Conservation (phyloP, 92 coral and sea anemone genomes). For the Chrysogorgia sp. region DNA sequence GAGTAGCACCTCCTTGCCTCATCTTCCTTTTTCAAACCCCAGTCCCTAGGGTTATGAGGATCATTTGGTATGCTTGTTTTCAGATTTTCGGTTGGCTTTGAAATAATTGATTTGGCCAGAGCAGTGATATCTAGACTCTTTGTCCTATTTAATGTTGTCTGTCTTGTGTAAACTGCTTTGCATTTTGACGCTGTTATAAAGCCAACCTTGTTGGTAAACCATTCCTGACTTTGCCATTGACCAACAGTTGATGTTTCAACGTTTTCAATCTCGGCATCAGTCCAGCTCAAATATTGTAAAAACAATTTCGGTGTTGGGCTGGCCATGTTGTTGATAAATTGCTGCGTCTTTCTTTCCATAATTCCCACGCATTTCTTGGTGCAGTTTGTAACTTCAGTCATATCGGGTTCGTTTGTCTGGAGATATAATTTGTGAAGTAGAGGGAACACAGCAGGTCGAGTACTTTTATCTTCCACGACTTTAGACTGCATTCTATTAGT, state of each 20-base stretch:
- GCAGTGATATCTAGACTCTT: neutral
- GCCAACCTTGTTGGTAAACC: conserved; percentile 67
- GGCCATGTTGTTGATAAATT: neutral
- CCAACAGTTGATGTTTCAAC: conserved; percentile 57
- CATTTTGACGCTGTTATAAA: conserved; percentile 72
- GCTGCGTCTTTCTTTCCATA: neutral
- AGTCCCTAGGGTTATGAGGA: conserved; percentile 68
- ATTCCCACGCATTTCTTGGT: neutral
- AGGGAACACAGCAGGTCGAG: neutral
- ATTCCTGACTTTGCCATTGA: conserved; percentile 75
- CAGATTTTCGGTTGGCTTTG: neutral
- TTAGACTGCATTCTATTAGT: conserved; percentile 9
- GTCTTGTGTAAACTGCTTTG: conserved; percentile 65
- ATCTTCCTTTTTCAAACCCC: conserved; percentile 70
- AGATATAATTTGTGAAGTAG: neutral
- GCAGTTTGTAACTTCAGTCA: neutral
- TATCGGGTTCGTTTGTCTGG: neutral
- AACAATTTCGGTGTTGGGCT: neutral
- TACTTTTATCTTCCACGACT: neutral
- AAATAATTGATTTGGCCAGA: neutral
- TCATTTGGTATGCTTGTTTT: neutral
- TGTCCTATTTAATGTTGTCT: conserved; percentile 9
- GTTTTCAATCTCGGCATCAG: conserved; percentile 59
- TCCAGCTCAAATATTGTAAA: conserved; percentile 21
- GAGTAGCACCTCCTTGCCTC: conserved; percentile 66